A percentile compares a stretch with the other conserved stretches of the same genome.
Conservation (phyloP, 2,888 invertebrate genomes). For the Philereme transversata region DNA sequence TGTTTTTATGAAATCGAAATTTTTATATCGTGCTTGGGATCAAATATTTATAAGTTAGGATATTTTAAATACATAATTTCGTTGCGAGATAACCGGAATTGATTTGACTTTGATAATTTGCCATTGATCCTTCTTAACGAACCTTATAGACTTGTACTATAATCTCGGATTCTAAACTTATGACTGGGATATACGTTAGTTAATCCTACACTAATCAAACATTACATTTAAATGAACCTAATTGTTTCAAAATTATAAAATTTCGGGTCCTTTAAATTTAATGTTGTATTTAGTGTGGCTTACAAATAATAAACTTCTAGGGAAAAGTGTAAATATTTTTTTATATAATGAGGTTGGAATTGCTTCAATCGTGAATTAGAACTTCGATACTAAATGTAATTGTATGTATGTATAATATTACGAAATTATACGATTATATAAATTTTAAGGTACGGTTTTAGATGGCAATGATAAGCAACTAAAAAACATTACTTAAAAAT, state of each 20-base stretch:
- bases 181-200: constrained; percentile 58
- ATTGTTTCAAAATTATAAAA: no score
- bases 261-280: no score
- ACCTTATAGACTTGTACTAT: constrained; percentile 60
- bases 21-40: constrained; percentile 80
- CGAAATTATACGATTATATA: constrained; percentile 36
- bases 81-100: constrained; percentile 37
- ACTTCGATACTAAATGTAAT: constrained; percentile 55
- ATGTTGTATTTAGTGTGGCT: no score
- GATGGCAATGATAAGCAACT: constrained; percentile 41
- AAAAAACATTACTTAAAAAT: not conserved
- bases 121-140: constrained; percentile 43
- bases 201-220: no score
- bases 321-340: constrained; percentile 68
- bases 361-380: constrained; percentile 58
- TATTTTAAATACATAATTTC: constrained; percentile 43
- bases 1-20: constrained; percentile 38
- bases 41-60: constrained; percentile 77
- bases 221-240: no score
- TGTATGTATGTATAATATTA: constrained; percentile 54
- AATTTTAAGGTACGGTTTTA: constrained; percentile 45
- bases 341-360: constrained; percentile 48
- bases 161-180: constrained; percentile 64
- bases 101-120: constrained; percentile 41
- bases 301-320: constrained; percentile 48